Base-by-base conservation (phyloP, 2,797 vertebrate species). In the Acanthurus lineatus region DNA sequence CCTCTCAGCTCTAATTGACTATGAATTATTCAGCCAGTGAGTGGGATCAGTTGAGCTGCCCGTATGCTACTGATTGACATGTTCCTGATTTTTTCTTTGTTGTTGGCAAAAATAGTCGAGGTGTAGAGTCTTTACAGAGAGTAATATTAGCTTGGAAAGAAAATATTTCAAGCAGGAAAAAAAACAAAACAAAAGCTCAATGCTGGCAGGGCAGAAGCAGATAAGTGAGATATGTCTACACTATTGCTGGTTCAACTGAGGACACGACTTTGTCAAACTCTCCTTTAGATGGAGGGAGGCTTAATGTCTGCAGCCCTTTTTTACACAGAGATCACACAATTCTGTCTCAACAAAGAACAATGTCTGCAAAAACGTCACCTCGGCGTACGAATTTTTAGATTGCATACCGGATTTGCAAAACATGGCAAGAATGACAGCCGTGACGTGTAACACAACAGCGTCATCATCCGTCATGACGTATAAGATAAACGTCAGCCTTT, bases 1-100 rank as follows among this genome's bases (percentile, higher is more conserved):
- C 85, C 87, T 91, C 86, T 92, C 86, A 81, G 79, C 71, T 70
- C 80, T 92, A 94, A 95, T 92, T 92, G 88, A 89, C 89, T 82
- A 92, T 95, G 85, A 94, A 95, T 94, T 91, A 94, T 94, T 94
- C 81, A 94, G 73, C 51, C 63, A 65, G 69, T 14, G 67, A 84
- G 66, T 49, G 67, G 68, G 83, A 89, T 90, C 88, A 88, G 77
- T 58, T 40, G 81, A 75, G 69, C 54, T 19, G 20, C 69, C 67
- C 32, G 61, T 66, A 60, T 64, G 74, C 74, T 57, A 4, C 20
- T 78, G 79, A 91, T 65, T 85, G 90, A 87, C 82, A 75, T 69
- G 62, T 68, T 81, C 28, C 47, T 68, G 62, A 77, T n/a, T 65
- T 84, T 81, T 49, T 80, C 69, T 75, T 81, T 81, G 53, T 73